A percentile compares a stretch with the other conserved stretches of the same genome.
Evolutionary conservation across 2,888 invertebrate species (phyloP).

Genomic region (Neria commutata): DNA sequence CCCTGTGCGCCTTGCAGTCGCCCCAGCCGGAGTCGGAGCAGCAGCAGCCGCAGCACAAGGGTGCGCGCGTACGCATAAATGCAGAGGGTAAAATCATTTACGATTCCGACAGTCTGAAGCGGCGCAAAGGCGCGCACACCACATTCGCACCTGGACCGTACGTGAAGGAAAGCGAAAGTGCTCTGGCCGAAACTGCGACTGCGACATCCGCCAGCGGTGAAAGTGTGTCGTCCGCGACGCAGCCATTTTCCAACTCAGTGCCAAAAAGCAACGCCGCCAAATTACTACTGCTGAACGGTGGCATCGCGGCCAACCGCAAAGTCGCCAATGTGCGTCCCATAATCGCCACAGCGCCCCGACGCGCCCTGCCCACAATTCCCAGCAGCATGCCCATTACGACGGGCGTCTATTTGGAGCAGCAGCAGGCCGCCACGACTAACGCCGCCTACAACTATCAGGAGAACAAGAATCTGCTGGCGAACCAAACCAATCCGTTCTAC

Average conservation of each 20-base stretch:
- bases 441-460: conserved; percentile 36
- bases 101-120: conserved; percentile 82
- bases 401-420: background rate
- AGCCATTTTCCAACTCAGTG: too few relatives aligned
- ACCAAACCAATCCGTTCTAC: conserved; percentile 54
- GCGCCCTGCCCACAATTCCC: conserved; percentile 24
- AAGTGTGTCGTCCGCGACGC: conserved; percentile 18
- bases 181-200: conserved; percentile 34
- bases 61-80: conserved; percentile 74
- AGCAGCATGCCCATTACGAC: background rate
- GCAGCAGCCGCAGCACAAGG: conserved; percentile 38
- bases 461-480: conserved; percentile 49
- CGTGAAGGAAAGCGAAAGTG: conserved; percentile 71
- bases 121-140: conserved; percentile 78
- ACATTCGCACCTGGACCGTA: conserved; percentile 89
- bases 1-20: conserved; percentile 13
- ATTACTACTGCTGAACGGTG: conserved; percentile 47
- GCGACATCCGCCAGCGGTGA: conserved; percentile 19
- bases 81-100: conserved; percentile 88
- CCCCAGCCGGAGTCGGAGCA: conserved; percentile 11
- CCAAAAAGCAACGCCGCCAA: conserved; percentile 39
- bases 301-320: conserved; percentile 50
- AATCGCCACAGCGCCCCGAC: conserved; percentile 42
- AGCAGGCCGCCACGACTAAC: conserved; percentile 29
- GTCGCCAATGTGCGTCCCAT: conserved; percentile 59